phyloP scores from a whole-genome alignment of 2,797 vertebrate genomes.

The Acipenser transmontanus region DNA sequence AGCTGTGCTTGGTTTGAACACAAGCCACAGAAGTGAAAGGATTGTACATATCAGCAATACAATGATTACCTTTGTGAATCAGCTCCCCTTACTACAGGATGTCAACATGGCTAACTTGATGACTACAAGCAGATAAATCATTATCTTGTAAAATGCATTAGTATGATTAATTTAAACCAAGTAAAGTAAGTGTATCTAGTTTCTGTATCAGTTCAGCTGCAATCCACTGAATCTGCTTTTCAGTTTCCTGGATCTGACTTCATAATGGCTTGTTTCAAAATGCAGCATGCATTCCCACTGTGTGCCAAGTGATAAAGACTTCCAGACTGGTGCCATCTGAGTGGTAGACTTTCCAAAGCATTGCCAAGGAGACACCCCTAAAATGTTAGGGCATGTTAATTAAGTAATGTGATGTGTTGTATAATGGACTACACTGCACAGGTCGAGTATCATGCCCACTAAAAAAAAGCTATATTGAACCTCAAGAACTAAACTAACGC shows the following conservation, averaged over 20 bases:
- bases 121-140: conserved; percentile 35
- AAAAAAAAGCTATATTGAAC: too few species aligned
- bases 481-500: too few species aligned
- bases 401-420: conserved; percentile 6
- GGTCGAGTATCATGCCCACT: too few species aligned
- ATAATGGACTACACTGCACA: too few species aligned
- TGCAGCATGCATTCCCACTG: conserved; percentile 32
- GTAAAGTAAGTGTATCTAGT: conserved; percentile 56
- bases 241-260: conserved; percentile 52
- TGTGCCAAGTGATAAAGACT: conserved; percentile 41
- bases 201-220: conserved; percentile 59
- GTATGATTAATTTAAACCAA: conserved; percentile 47
- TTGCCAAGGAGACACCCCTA: conserved; percentile 19
- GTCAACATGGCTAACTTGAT: conserved; percentile 43
- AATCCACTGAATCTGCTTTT: conserved; percentile 45
- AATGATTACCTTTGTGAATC: conserved; percentile 43
- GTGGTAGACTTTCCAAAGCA: conserved; percentile 32
- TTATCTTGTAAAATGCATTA: conserved; percentile 25
- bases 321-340: conserved; percentile 36
- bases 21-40: conserved; percentile 44
- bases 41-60: conserved; percentile 26
- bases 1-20: conserved; percentile 42
- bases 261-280: conserved; percentile 47
- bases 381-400: conserved; percentile 24
- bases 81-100: conserved; percentile 38